phyloP scores from a whole-genome alignment of 2,888 invertebrate species.

The Agapostemon virescens region DNA sequence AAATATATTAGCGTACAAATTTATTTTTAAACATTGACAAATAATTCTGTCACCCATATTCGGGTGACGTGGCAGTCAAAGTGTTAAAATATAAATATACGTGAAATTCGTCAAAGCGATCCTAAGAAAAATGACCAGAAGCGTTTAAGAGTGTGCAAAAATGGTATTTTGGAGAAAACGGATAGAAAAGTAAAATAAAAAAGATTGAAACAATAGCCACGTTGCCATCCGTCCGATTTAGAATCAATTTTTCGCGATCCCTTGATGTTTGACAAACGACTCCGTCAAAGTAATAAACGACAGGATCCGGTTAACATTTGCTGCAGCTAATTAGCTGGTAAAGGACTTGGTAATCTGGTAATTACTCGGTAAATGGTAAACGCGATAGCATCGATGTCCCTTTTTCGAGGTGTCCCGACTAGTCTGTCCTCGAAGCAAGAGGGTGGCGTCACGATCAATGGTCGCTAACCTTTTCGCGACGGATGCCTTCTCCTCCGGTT shows the following conservation, averaged over 20 bases:
- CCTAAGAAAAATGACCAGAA: no score
- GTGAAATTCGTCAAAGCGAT: no score
- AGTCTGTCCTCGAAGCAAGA: conserved; percentile 35
- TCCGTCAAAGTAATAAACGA: not conserved
- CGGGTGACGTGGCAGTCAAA: no score
- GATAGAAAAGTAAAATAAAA: not conserved
- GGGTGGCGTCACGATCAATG: conserved; percentile 63
- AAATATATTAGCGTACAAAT: no score
- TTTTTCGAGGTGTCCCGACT: not conserved
- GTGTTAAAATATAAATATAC: no score
- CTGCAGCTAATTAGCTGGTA: not conserved
- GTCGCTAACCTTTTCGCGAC: conserved; percentile 60
- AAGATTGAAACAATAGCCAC: not conserved
- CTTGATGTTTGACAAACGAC: not conserved
- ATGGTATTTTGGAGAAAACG: not conserved
- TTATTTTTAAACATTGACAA: no score
- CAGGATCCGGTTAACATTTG: not conserved
- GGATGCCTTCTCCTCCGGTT: conserved; percentile 53
- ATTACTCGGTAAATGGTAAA: not conserved
- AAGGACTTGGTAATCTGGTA: not conserved
- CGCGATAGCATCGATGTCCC: not conserved
- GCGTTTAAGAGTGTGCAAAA: no score
- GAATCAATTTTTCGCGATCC: not conserved
- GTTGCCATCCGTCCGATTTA: not conserved
- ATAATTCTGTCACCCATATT: no score